Percentiles rank a stretch among this genome's conserved stretches.
phyloP scores from a whole-genome alignment of 2,888 invertebrate genomes.

The Thera britannica region DNA sequence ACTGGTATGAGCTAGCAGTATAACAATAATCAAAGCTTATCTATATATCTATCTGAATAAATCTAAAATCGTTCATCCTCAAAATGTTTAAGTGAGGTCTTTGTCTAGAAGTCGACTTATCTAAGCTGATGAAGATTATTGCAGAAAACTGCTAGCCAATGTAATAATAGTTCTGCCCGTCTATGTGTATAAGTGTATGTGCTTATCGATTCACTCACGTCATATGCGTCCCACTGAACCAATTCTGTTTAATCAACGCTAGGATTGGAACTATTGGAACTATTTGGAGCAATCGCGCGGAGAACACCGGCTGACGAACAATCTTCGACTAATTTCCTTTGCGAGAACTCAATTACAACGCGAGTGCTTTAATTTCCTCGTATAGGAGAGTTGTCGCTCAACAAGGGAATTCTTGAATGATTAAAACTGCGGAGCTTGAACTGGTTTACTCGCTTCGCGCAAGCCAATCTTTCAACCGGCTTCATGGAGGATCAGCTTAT shows the following conservation, averaged over 20 bases:
- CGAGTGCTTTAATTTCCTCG: slow-evolving; percentile 74
- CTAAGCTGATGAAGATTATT: too few relatives aligned
- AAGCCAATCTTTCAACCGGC: too few relatives aligned
- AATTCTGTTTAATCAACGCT: slow-evolving; percentile 80
- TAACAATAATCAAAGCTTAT: too few relatives aligned
- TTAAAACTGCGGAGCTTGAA: slow-evolving; percentile 5
- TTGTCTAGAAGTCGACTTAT: too few relatives aligned
- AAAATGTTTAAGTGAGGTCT: too few relatives aligned
- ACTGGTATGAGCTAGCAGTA: too few relatives aligned
- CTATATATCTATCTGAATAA: too few relatives aligned
- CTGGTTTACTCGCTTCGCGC: too few relatives aligned
- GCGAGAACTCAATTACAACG: slow-evolving; percentile 78
- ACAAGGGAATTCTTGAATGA: slow-evolving; percentile 21
- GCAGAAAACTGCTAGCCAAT: not conserved
- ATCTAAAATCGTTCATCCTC: too few relatives aligned
- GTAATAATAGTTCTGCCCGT: not conserved
- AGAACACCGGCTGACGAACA: slow-evolving; percentile 79
- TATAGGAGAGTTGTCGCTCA: slow-evolving; percentile 46
- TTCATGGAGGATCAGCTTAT: too few relatives aligned
- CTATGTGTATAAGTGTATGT: not conserved
- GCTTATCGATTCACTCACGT: slow-evolving; percentile 15
- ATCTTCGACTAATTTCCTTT: slow-evolving; percentile 83
- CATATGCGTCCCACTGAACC: slow-evolving; percentile 75
- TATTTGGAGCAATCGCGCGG: slow-evolving; percentile 73
- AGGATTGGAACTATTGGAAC: slow-evolving; percentile 72